phyloP scores from a whole-genome alignment of 1,140 invertebrate genomes.

The Bombus waltoni region DNA sequence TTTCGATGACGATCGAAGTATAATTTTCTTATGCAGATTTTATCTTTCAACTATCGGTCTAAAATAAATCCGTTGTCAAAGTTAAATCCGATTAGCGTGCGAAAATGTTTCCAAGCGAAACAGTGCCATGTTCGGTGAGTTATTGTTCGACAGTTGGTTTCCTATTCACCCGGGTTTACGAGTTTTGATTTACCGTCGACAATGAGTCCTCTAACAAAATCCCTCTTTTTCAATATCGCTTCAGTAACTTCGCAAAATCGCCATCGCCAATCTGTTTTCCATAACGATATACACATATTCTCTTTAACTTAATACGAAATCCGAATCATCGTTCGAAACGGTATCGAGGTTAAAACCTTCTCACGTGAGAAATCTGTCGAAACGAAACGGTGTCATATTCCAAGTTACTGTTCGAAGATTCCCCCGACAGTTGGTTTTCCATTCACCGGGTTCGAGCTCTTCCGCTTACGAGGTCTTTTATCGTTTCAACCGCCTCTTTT shows the following conservation, averaged over 20 bases:
- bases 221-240: not conserved
- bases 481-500: not conserved
- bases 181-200: not conserved
- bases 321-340: too few species aligned
- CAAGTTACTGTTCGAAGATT: not conserved
- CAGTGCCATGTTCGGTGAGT: not conserved
- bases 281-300: not conserved
- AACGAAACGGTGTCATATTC: not conserved
- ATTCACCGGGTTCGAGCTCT: not conserved
- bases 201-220: too few species aligned
- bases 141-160: not conserved
- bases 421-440: not conserved
- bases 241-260: too few species aligned
- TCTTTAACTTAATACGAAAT: not conserved
- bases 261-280: not conserved
- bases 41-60: not conserved
- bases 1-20: not conserved
- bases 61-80: not conserved
- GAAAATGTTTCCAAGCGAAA: not conserved
- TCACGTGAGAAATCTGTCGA: not conserved
- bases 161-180: not conserved
- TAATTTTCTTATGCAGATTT: not conserved
- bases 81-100: not conserved
- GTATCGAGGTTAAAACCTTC: not conserved
- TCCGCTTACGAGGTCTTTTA: not conserved